Base-by-base conservation (phyloP, 2,113 vertebrate genomes). In the Peromyscus polionotus region DNA sequence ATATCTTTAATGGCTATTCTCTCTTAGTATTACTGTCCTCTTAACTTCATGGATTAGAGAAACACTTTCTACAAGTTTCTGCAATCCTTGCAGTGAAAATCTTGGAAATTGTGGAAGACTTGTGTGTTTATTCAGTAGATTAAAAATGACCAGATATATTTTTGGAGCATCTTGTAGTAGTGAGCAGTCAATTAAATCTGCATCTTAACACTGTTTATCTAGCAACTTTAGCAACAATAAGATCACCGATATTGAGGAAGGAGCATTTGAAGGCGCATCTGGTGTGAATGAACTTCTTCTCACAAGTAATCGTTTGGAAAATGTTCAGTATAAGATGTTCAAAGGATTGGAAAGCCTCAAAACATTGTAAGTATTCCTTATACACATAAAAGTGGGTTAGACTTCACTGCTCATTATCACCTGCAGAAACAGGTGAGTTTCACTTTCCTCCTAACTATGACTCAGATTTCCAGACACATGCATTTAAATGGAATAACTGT, bases 181-280 rank as follows among this genome's bases (percentile, higher is more conserved):
- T 68, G 57, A 93, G 4, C 72, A 87, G 54, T 16, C 86, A 22
- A 65, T 33, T 92, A 87, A 87, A 83, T 95, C 87, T 77, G 79
- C 97, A 8, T 97, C 96, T 70, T 88, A 13, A 90, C 48, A 19
- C 90, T 96, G 59, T 95, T 57, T 84, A 61, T 97, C 96, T 98
- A 99, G 99, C 98, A 99, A 99, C 96, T 98, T 99, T 87, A 99
- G 99, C 98, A 99, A 99, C 97, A 99, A 99, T 97, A 99, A 99
- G 97, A 99, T 99, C 98, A 99, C 99, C 13, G 99, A 99, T 98
- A 99, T 99, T 1, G 99, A 99, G 98, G 99, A 99, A 98, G 99
- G 99, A 61, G 99, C 99, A 0, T 99, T 99, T 97, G 99, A 99
- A 67, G 99, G 99, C 75, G 99, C 99, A 3, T 98, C 99, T 36